Evolutionary conservation across 2,113 vertebrate species (phyloP).

Genomic region (Fregata magnificens): DNA sequence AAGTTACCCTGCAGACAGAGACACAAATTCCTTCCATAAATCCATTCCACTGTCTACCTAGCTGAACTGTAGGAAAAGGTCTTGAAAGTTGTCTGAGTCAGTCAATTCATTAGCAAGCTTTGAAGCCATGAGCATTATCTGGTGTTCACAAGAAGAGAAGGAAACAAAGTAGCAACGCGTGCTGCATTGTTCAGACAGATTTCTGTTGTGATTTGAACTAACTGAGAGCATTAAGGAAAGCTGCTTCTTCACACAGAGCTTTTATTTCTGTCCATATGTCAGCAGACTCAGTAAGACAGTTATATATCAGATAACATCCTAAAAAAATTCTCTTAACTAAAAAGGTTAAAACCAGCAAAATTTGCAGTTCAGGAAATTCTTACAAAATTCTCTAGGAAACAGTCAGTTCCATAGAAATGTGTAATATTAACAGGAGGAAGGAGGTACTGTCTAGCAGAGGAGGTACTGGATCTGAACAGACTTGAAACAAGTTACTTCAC

Average conservation of each 20-base stretch:
- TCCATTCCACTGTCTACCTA: neutral
- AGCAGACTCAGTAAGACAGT: neutral
- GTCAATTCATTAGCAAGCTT: conserved; percentile 13
- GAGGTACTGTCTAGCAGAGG: neutral
- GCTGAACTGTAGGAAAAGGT: neutral
- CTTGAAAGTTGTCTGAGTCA: neutral
- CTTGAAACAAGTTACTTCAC: neutral
- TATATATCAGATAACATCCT: neutral
- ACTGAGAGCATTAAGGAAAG: conserved; percentile 36
- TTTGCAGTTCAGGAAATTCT: neutral
- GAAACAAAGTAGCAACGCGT: neutral
- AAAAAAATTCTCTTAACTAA: neutral
- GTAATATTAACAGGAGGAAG: neutral
- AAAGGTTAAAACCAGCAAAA: neutral
- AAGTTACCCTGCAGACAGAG: neutral
- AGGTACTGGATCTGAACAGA: neutral
- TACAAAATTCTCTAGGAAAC: neutral
- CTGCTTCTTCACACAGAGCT: neutral
- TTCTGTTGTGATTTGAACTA: conserved; percentile 17
- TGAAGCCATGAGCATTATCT: conserved; percentile 11
- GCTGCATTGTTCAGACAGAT: conserved; percentile 34
- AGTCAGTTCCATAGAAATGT: neutral
- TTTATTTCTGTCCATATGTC: conserved; percentile 24
- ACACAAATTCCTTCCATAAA: neutral
- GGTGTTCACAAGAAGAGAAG: neutral